Conservation (phyloP, 1,140 invertebrate species). For the Zaprionus tsacasi region DNA sequence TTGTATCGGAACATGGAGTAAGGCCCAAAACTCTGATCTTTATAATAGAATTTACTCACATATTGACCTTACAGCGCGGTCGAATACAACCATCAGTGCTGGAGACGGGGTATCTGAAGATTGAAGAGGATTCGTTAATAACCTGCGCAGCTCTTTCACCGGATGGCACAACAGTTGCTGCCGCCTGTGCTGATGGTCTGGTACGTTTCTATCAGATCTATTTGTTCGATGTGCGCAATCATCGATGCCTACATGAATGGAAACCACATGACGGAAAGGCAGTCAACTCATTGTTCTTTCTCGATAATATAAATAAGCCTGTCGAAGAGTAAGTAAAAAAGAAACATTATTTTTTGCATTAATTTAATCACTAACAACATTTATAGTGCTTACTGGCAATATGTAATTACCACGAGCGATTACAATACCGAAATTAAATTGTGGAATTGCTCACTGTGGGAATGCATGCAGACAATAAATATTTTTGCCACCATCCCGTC, state of each 20-base stretch:
- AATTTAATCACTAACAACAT: background rate
- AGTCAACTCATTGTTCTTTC: conserved; percentile 94
- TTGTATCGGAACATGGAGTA: conserved; percentile 74
- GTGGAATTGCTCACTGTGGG: conserved; percentile 97
- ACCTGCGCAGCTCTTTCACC: conserved; percentile 95
- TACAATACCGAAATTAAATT: conserved; percentile 96
- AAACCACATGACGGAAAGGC: conserved; percentile 94
- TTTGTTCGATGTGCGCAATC: conserved; percentile 87
- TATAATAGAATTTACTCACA: background rate
- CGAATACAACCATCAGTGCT: conserved; percentile 84
- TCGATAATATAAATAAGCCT: conserved; percentile 94
- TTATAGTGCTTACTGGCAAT: conserved; percentile 90
- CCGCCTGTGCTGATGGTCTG: conserved; percentile 93
- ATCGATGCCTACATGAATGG: conserved; percentile 95
- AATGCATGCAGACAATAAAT: conserved; percentile 94
- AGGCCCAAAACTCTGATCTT: background rate
- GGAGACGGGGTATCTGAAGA: conserved; percentile 87
- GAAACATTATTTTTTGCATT: background rate
- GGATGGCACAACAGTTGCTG: conserved; percentile 96
- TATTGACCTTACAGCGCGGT: conserved; percentile 52
- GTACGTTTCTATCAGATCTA: conserved; percentile 96
- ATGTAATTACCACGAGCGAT: conserved; percentile 94
- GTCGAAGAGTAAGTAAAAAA: conserved; percentile 90
- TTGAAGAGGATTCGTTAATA: conserved; percentile 90
- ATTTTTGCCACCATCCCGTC: conserved; percentile 84